Base-by-base conservation (phyloP, 2,888 invertebrate genomes). In the Liodrosophila aerea region DNA sequence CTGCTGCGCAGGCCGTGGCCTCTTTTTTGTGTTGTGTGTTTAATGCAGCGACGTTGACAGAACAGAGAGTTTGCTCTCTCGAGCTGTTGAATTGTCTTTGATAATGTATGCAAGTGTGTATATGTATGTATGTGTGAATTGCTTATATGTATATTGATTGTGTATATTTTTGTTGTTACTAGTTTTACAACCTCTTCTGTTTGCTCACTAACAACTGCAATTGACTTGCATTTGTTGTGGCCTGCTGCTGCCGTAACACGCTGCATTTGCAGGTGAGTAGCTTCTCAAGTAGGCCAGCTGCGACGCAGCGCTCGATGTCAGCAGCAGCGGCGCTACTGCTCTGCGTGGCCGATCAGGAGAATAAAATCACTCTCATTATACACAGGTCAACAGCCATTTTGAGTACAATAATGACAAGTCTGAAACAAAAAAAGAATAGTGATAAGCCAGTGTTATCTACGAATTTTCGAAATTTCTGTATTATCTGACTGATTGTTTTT, bases 1-100 rank as follows among this genome's bases (percentile, higher is more conserved):
- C 46, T 56, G 61, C 59, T 53, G 64, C 50, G 57, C 64, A 59
- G 67, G 64, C 76, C 80, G 63, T 78, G 85, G 87, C 83, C 80
- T 70, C 70, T 82, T 76, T 86, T 45, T 41, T n/a, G n/a, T n/a
- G 39, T 36, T 4, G 2, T 40, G 31, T 18, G 62, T 36, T 47
- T 31, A 37, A 50, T 44, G 53, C 45, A 29, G 49, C 62, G 51
- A 51, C 57, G 52, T 30, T 37, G 34, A 30, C 45, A 27, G 54
- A 51, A 52, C 49, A 11, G 7, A 18, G 2, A 33, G 13, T 30
- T 53, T 47, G 44, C 60, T 64, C 56, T 61, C 58, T 61, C 47
- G 61, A 36, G 66, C 66, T 53, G 59, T 62, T 74, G 70, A n/a
- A n/a, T n/a, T n/a, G 36, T 29, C n/a, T 18, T 34, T 11, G 7